These are phyloP conservation scores for Orthosia gothica DNA, from an alignment of 2,888 invertebrate genomes.

Conservation along the genomic window DNA sequence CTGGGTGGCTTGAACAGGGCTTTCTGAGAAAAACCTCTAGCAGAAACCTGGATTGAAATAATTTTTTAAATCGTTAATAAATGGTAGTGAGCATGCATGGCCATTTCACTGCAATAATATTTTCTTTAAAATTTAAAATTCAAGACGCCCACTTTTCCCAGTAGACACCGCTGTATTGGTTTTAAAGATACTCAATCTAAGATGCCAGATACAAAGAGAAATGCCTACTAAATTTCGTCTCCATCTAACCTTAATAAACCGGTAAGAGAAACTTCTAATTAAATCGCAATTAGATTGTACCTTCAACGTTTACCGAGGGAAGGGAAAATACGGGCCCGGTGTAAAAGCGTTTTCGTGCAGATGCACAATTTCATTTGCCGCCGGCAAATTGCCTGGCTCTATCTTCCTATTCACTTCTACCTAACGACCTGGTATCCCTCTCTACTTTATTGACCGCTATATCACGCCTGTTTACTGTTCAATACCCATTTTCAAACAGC, in stretches of 20 bases:
- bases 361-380: constrained; percentile 65
- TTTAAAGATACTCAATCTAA: background rate
- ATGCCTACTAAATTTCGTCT: constrained; percentile 12
- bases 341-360: constrained; percentile 64
- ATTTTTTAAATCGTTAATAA: background rate
- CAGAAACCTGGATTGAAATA: no score
- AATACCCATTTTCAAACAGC: constrained; percentile 41
- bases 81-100: background rate
- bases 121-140: background rate
- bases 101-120: background rate
- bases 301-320: constrained; percentile 41
- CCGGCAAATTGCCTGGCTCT: constrained; percentile 64
- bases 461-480: constrained; percentile 44
- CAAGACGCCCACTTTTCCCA: no score
- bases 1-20: background rate
- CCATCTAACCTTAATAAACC: constrained; percentile 17
- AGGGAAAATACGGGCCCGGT: constrained; percentile 45
- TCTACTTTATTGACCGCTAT: constrained; percentile 62
- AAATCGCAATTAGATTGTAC: constrained; percentile 50
- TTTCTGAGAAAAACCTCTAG: background rate
- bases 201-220: constrained; percentile 2
- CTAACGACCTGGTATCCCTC: constrained; percentile 55
- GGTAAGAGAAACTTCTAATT: constrained; percentile 50
- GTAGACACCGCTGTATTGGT: no score
- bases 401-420: constrained; percentile 53